Conservation (phyloP, 2,888 invertebrate species). For the Gonocerus acuteangulatus region DNA sequence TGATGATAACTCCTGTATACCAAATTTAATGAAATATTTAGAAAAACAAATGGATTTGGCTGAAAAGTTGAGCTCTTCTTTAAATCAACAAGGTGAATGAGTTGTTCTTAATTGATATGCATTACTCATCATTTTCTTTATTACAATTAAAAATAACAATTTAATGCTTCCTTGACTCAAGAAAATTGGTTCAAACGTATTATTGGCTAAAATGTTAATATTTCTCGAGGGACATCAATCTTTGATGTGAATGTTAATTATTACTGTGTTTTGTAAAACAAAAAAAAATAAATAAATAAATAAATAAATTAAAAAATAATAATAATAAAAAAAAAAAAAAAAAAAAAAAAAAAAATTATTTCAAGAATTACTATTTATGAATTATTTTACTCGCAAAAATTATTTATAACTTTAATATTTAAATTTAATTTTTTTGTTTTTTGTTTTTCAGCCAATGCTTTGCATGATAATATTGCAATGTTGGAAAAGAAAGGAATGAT, state of each 20-base stretch:
- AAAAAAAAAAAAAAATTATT: neutral
- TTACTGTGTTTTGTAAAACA: too few species aligned
- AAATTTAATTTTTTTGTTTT: neutral
- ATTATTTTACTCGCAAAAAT: neutral
- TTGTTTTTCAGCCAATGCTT: neutral
- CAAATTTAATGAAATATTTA: neutral
- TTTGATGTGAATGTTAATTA: too few species aligned
- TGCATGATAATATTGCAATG: conserved; percentile 1
- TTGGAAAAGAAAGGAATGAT: conserved; percentile 6
- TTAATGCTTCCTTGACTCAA: too few species aligned
- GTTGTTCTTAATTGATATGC: too few species aligned
- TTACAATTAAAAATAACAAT: too few species aligned
- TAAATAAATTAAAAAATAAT: too few species aligned
- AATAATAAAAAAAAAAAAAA: too few species aligned
- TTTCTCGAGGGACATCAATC: too few species aligned
- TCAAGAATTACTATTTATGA: neutral
- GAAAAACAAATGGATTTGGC: neutral
- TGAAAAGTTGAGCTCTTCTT: neutral
- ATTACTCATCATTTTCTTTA: too few species aligned
- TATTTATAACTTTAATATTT: neutral
- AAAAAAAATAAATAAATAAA: too few species aligned
- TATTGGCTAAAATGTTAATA: too few species aligned
- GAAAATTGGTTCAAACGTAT: too few species aligned
- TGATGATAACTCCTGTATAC: neutral
- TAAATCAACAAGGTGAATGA: neutral